Evolutionary conservation across 2,113 vertebrate genomes (phyloP).

Genomic region (Archilochus colubris): DNA sequence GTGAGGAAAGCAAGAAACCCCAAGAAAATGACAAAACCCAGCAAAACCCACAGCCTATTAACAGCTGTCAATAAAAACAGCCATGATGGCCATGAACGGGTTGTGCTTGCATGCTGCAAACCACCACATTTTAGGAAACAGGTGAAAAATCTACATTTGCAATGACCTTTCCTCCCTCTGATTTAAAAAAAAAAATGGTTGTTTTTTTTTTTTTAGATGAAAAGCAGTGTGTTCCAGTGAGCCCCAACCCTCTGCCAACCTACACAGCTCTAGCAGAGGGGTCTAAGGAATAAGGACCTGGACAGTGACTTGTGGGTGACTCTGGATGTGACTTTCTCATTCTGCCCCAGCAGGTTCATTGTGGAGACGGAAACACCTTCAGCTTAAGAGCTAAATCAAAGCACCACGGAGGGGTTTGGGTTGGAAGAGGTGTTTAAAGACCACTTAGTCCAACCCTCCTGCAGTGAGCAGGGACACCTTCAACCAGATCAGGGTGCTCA

Average conservation of each 20-base stretch:
- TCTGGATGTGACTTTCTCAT: constrained; percentile 38
- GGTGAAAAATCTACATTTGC: background rate
- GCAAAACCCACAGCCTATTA: constrained; percentile 4
- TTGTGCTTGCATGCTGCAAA: background rate
- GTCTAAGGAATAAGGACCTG: background rate
- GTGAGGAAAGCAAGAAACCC: background rate
- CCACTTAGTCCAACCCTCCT: too few species aligned
- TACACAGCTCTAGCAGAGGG: background rate
- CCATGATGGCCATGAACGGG: background rate
- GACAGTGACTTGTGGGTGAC: constrained; percentile 9
- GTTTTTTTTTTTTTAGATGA: background rate
- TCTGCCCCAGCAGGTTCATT: background rate
- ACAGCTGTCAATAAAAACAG: constrained; percentile 15
- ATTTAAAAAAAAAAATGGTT: background rate
- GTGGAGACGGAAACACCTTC: background rate
- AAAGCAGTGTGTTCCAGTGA: background rate
- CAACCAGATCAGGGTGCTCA: too few species aligned
- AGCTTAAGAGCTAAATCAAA: background rate
- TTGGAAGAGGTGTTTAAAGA: too few species aligned
- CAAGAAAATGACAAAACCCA: background rate
- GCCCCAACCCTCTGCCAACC: constrained; percentile 23
- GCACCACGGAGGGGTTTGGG: too few species aligned
- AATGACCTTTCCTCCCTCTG: background rate
- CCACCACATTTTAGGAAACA: background rate
- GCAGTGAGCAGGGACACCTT: too few species aligned